These are phyloP conservation scores for Pristionchus arcanus DNA, from an alignment of 2,888 invertebrate genomes.

Conservation along the genomic window DNA sequence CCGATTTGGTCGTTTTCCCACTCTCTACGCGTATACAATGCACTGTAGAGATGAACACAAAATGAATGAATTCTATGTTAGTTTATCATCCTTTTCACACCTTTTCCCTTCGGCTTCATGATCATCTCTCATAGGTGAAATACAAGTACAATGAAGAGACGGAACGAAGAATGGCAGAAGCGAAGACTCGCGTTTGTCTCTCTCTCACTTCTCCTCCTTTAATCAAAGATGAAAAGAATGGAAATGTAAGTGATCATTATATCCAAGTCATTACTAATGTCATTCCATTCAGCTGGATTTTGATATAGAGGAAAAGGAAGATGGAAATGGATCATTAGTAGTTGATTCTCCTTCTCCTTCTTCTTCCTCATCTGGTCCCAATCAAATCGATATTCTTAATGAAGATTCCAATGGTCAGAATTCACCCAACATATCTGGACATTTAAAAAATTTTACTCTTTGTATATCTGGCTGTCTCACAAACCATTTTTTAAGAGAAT, in stretches of 20 bases:
- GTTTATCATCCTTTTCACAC: constrained; percentile 36
- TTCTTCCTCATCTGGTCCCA: constrained; percentile 28
- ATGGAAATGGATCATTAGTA: not conserved
- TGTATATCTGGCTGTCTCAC: not conserved
- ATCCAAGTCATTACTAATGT: too few relatives aligned
- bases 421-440: too few relatives aligned
- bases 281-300: not conserved
- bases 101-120: too few relatives aligned
- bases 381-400: not conserved
- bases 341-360: constrained; percentile 34
- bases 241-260: not conserved
- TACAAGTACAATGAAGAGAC: constrained; percentile 51
- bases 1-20: constrained; percentile 72
- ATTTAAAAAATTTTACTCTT: not conserved
- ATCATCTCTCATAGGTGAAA: constrained; percentile 21
- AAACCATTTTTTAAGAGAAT: not conserved
- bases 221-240: not conserved
- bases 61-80: constrained; percentile 66
- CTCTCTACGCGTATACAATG: constrained; percentile 66
- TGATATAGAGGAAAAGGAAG: not conserved
- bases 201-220: constrained; percentile 40
- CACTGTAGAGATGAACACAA: constrained; percentile 67
- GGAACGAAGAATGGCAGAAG: constrained; percentile 34
- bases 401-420: not conserved
- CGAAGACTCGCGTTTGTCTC: constrained; percentile 44